Evolutionary conservation across 1,140 invertebrate genomes (phyloP).

Genomic region (Nixonia krombeini): DNA sequence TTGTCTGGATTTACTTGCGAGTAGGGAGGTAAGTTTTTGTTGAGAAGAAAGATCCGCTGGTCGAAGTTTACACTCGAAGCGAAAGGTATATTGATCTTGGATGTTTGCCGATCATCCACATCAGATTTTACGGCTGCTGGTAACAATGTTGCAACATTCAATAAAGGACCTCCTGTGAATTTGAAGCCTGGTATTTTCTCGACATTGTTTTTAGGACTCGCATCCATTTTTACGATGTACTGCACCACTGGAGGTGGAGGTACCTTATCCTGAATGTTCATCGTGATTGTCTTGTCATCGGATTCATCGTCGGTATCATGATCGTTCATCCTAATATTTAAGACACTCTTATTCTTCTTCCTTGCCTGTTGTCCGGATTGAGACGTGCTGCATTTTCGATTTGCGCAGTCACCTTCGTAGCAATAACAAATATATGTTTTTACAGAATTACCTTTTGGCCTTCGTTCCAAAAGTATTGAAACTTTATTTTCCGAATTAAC

Average conservation of each 20-base stretch:
- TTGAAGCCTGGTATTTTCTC: constrained; percentile 5
- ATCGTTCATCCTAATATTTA: constrained; percentile 1
- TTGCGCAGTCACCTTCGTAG: constrained; percentile 11
- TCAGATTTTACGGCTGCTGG: neutral
- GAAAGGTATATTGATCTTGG: constrained; percentile 37
- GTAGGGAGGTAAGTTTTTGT: constrained; percentile 13
- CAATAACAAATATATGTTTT: constrained; percentile 52
- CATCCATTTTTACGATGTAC: neutral
- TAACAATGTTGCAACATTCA: neutral
- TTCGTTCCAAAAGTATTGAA: neutral
- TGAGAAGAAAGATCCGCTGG: constrained; percentile 19
- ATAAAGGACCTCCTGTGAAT: constrained; percentile 2
- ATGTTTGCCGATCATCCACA: constrained; percentile 8
- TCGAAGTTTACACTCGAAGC: constrained; percentile 39
- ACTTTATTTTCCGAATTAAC: neutral
- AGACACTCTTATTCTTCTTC: neutral
- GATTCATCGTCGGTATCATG: neutral
- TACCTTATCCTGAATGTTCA: neutral
- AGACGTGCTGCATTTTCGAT: constrained; percentile 2
- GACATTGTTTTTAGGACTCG: neutral
- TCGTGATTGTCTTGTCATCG: neutral
- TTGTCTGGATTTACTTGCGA: neutral
- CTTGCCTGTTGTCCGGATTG: neutral
- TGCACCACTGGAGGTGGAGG: neutral
- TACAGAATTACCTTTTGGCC: neutral